Base-by-base conservation (phyloP, 2,113 vertebrate genomes). In the Peromyscus californicus region DNA sequence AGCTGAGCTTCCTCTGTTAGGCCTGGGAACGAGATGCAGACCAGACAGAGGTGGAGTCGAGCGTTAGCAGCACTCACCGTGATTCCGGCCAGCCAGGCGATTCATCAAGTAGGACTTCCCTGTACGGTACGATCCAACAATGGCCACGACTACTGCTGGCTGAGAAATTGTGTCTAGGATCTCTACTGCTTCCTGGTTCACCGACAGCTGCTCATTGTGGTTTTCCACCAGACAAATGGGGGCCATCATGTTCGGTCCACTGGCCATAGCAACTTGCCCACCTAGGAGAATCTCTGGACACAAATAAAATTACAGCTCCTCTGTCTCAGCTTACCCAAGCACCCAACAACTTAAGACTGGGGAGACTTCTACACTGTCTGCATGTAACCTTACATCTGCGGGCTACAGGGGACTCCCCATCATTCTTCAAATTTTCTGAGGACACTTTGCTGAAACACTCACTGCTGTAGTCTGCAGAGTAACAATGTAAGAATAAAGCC, bases 31-130 rank as follows among this genome's bases (percentile, higher is more conserved):
- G 33, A 45, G 33, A 76, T 16, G 39, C 33, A 42, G 26, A 11
- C 29, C 15, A 36, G n/a, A 21, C 4, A 80, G 2, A 21, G 42
- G 16, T 33, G 57, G 12, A 51, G 29, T 0, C 9, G 45, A 16
- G 19, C 11, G 0, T 29, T 48, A 16, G 16, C 1, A 13, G 8
- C 7, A 80, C 94, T 93, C 51, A 96, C 94, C 94, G 6, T 0
- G 16, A 15, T 95, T 92, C 69, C 88, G 65, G 59, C 93, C 78
- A 48, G 59, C 85, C 69, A 95, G 85, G 9, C 31, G 26, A 19
- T 95, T 97, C 92, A 94, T 95, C 92, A 97, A 2, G 42, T 97
- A 97, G 59, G 94, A 96, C 76, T 97, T 96, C 5, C 94, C 96
- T 15, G 94, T 94, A 39, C 74, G 61, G 61, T 94, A 96, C 36